A percentile compares a stretch with the other conserved stretches of the same genome.
phyloP scores from a whole-genome alignment of 2,888 invertebrate genomes.

The Caenorhabditis virilis region DNA sequence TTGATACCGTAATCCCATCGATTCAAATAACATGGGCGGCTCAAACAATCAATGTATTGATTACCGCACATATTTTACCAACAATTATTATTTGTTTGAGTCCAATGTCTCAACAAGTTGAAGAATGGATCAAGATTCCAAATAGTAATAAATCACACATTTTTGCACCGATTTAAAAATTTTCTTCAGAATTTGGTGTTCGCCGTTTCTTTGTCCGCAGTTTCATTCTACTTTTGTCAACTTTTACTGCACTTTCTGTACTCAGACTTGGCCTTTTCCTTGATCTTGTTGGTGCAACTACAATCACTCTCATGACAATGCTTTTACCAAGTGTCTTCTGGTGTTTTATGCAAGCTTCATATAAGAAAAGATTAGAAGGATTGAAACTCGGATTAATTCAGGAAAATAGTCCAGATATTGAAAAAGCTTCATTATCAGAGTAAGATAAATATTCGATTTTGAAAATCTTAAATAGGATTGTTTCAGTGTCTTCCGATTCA shows the following conservation, averaged over 20 bases:
- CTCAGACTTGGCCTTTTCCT: conserved; percentile 48
- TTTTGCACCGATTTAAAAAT: background rate
- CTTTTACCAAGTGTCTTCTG: conserved; percentile 52
- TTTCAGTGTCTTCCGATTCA: conserved; percentile 33
- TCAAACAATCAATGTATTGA: conserved; percentile 46
- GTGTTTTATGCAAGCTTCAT: conserved; percentile 46
- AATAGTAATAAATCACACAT: too few relatives aligned
- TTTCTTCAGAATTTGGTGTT: conserved; percentile 44
- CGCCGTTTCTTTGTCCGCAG: conserved; percentile 43
- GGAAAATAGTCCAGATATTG: conserved; percentile 26
- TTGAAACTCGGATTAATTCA: conserved; percentile 17
- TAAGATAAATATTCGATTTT: conserved; percentile 5
- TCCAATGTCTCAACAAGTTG: conserved; percentile 47
- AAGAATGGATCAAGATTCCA: conserved; percentile 46
- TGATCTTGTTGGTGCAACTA: conserved; percentile 53
- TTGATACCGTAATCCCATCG: conserved; percentile 46
- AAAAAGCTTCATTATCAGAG: conserved; percentile 22
- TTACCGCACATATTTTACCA: conserved; percentile 46
- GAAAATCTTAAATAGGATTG: too few relatives aligned
- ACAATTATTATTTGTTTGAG: conserved; percentile 47
- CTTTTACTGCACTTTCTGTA: conserved; percentile 44
- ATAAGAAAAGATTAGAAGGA: conserved; percentile 35
- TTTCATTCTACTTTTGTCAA: conserved; percentile 23
- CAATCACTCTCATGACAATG: conserved; percentile 54
- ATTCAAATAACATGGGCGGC: conserved; percentile 47